A percentile compares a stretch with the other conserved stretches of the same genome.
Evolutionary conservation across 1,140 invertebrate genomes (phyloP).

Genomic region (Drosophila mauritiana): DNA sequence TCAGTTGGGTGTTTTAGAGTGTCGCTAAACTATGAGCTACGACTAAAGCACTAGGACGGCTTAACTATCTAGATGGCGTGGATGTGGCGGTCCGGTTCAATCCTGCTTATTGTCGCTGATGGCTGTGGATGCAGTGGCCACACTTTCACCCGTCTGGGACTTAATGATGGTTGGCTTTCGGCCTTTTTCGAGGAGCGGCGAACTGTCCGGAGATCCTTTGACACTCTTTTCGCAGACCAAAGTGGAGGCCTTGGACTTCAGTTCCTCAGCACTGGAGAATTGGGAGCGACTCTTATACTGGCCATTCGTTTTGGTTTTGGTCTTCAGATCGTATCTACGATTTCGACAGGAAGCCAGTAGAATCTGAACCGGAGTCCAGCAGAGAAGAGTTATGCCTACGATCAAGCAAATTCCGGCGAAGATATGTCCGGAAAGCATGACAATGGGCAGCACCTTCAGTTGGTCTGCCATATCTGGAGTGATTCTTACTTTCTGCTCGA

Average conservation of each 20-base stretch:
- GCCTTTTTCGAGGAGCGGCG: constrained; percentile 46
- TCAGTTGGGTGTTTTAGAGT: constrained; percentile 18
- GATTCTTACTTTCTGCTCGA: constrained; percentile 88
- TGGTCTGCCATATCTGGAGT: constrained; percentile 86
- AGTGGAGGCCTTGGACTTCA: constrained; percentile 63
- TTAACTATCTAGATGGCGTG: constrained; percentile 62
- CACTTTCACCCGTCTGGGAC: constrained; percentile 65
- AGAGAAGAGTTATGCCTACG: constrained; percentile 71
- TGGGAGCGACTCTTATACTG: constrained; percentile 62
- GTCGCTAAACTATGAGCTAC: constrained; percentile 58
- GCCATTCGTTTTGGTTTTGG: constrained; percentile 56
- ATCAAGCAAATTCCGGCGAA: constrained; percentile 68
- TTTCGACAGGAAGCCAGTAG: constrained; percentile 44
- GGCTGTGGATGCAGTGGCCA: constrained; percentile 52
- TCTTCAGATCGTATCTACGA: constrained; percentile 58
- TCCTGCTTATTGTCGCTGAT: constrained; percentile 56
- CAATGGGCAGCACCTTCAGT: constrained; percentile 62
- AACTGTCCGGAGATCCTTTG: constrained; percentile 55
- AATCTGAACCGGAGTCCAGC: constrained; percentile 63
- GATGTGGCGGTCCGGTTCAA: constrained; percentile 20
- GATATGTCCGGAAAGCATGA: constrained; percentile 70
- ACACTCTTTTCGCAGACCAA: constrained; percentile 48
- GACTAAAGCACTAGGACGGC: constrained; percentile 76
- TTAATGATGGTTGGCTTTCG: constrained; percentile 46
- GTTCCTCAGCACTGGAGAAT: constrained; percentile 66